Conservation (phyloP, 2,888 invertebrate species). For the Dicyrtoma fusca region DNA sequence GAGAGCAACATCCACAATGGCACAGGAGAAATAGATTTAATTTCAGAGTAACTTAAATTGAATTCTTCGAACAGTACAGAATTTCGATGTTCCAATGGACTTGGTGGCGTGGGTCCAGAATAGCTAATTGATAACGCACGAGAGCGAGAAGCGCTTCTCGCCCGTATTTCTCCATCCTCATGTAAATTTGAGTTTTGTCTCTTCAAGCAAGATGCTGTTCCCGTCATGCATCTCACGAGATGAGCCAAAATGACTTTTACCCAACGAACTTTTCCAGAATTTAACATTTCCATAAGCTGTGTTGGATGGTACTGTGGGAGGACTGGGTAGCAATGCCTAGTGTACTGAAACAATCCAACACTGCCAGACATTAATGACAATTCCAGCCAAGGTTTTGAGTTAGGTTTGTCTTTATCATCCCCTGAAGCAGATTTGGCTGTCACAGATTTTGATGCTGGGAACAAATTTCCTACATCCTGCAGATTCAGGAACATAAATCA, state of each 20-base stretch:
- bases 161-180: constrained; percentile 67
- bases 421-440: constrained; percentile 22
- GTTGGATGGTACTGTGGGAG: constrained; percentile 99
- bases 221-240: constrained; percentile 67
- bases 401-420: constrained; percentile 9
- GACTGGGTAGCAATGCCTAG: constrained; percentile 94
- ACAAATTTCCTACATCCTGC: constrained; percentile 52
- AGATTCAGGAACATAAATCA: neutral
- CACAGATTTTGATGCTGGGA: constrained; percentile 46
- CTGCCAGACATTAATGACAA: constrained; percentile 53
- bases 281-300: constrained; percentile 95
- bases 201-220: constrained; percentile 46
- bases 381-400: constrained; percentile 45
- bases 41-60: constrained; percentile 90
- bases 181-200: constrained; percentile 59
- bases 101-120: constrained; percentile 66
- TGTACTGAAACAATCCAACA: constrained; percentile 92
- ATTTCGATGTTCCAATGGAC: constrained; percentile 76
- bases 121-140: constrained; percentile 87
- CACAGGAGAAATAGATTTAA: constrained; percentile 95
- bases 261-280: constrained; percentile 96
- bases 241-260: constrained; percentile 98
- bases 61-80: constrained; percentile 84
- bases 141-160: constrained; percentile 84
- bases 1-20: constrained; percentile 94